Conservation (phyloP, 2,113 vertebrate species). For the Lathamus discolor region DNA sequence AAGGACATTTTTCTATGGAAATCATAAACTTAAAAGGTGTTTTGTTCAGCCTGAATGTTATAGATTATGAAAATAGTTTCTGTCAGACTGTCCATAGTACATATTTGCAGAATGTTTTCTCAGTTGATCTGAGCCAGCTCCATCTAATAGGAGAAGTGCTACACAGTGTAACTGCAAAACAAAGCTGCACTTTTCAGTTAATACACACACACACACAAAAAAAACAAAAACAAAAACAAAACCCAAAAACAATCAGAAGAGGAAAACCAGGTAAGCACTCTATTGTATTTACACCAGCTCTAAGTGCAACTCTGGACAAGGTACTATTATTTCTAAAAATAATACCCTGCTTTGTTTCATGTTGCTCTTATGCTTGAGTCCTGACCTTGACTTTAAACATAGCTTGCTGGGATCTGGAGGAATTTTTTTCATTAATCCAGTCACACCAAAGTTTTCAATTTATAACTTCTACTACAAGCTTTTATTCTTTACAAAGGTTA, state of each 20-base stretch:
- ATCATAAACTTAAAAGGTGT: neutral
- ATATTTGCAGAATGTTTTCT: neutral
- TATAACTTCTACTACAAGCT: neutral
- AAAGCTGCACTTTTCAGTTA: neutral
- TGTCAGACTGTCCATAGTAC: neutral
- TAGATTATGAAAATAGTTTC: neutral
- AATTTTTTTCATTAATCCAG: neutral
- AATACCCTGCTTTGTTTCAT: neutral
- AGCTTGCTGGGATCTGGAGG: neutral
- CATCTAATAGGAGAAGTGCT: neutral
- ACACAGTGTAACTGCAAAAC: neutral
- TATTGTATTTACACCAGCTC: neutral
- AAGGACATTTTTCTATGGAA: neutral
- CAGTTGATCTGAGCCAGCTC: neutral
- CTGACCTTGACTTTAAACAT: constrained; percentile 11
- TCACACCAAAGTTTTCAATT: neutral
- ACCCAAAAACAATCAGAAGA: neutral
- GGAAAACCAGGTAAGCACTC: neutral
- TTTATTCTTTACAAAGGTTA: constrained; percentile 18
- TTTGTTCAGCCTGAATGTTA: neutral
- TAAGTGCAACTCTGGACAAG: neutral
- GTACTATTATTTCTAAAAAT: neutral
- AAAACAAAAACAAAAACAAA: neutral
- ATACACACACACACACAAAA: neutral
- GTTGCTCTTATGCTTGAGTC: neutral